A percentile compares a stretch with the other conserved stretches of the same genome.
Evolutionary conservation across 2,888 invertebrate species (phyloP).

Genomic region (Neoascia interrupta): DNA sequence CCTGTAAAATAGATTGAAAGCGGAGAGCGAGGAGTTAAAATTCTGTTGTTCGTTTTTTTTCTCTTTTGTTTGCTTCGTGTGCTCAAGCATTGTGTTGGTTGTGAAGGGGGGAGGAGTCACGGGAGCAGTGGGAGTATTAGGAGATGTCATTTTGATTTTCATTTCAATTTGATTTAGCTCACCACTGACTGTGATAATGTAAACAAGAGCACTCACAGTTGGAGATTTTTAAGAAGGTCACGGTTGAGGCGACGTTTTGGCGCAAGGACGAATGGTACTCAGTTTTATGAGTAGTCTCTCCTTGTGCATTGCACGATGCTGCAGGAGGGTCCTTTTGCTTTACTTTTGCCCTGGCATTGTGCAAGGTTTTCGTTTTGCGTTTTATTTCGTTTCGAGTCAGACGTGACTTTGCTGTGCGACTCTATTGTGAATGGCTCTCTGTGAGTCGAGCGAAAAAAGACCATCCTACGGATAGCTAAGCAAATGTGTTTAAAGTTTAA

Average conservation of each 20-base stretch:
- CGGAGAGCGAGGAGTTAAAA: neutral
- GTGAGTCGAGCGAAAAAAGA: neutral
- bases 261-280: slow-evolving; percentile 60
- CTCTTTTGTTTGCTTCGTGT: neutral
- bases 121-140: too few species aligned
- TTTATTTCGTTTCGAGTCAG: slow-evolving; percentile 43
- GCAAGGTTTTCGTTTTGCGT: slow-evolving; percentile 16
- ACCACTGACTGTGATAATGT: slow-evolving; percentile 27
- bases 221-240: slow-evolving; percentile 46
- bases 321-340: neutral
- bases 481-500: slow-evolving; percentile 40
- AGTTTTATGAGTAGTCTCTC: slow-evolving; percentile 66
- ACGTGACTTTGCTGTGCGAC: slow-evolving; percentile 59
- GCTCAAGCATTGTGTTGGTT: slow-evolving; percentile 11
- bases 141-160: slow-evolving; percentile 46
- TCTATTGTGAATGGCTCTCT: slow-evolving; percentile 25
- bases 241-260: slow-evolving; percentile 64
- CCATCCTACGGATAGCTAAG: too few species aligned
- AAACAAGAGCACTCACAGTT: neutral
- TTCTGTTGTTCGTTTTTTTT: slow-evolving; percentile 52
- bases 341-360: neutral
- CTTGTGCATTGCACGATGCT: slow-evolving; percentile 39
- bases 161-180: slow-evolving; percentile 63
- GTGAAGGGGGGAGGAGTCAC: too few species aligned
- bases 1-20: slow-evolving; percentile 76